These are phyloP conservation scores for Microcebus tavaratra DNA, from an alignment of 2,113 vertebrate species.

Conservation along the genomic window DNA sequence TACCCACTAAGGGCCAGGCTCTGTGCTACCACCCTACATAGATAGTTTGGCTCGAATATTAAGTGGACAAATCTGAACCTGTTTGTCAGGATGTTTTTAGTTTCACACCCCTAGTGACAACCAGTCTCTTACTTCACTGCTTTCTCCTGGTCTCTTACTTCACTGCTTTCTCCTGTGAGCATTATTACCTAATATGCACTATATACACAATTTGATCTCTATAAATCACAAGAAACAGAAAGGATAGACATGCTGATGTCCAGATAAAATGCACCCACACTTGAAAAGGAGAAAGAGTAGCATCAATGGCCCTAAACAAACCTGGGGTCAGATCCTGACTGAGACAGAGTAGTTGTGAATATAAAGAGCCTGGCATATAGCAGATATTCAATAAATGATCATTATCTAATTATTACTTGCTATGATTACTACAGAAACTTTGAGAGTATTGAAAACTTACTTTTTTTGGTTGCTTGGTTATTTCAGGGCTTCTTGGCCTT, in stretches of 20 bases:
- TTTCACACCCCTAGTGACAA: constrained; percentile 36
- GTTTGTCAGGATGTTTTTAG: constrained; percentile 44
- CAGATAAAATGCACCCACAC: background rate
- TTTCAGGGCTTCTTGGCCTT: background rate
- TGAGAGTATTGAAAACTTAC: background rate
- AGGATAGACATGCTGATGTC: background rate
- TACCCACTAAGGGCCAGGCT: background rate
- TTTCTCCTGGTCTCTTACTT: constrained; percentile 36
- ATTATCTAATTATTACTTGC: background rate
- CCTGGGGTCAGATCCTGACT: background rate
- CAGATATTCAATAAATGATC: background rate
- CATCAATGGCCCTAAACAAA: background rate
- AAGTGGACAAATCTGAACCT: background rate
- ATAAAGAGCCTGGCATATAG: background rate
- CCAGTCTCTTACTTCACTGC: background rate
- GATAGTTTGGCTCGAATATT: background rate
- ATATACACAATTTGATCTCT: background rate
- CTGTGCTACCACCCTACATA: background rate
- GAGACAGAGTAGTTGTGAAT: background rate
- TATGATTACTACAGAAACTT: background rate
- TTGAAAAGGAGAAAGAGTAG: background rate
- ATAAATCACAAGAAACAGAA: background rate
- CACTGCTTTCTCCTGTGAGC: constrained; percentile 18
- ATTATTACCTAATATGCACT: background rate
- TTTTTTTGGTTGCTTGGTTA: background rate